phyloP scores from a whole-genome alignment of 2,113 vertebrate species.

The Stictonetta naevosa region DNA sequence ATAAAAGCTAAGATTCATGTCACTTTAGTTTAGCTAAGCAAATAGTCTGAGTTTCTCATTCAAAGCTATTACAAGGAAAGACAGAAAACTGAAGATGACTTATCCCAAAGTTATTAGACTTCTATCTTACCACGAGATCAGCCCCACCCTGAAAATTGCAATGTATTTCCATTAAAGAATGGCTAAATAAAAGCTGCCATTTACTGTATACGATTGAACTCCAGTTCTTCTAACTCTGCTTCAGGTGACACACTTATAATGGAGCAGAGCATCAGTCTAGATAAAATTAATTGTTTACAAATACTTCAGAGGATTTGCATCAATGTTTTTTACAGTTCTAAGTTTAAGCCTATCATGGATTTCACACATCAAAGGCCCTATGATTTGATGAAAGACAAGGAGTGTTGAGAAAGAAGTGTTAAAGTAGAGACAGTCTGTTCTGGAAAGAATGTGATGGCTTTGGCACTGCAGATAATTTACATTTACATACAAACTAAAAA shows the following conservation, averaged over 20 bases:
- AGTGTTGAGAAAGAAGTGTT: background rate
- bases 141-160: background rate
- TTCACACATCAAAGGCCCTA: background rate
- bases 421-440: background rate
- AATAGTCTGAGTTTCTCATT: background rate
- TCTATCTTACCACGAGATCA: background rate
- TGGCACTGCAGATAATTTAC: background rate
- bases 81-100: background rate
- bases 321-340: background rate
- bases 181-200: background rate
- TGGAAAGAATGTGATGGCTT: background rate
- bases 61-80: background rate
- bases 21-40: background rate
- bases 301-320: background rate
- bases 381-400: background rate
- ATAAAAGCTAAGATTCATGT: background rate
- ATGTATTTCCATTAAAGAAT: background rate
- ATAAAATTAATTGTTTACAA: constrained; percentile 27
- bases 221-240: background rate
- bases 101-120: background rate
- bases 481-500: background rate
- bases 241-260: background rate
- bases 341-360: background rate
- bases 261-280: background rate
- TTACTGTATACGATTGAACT: background rate